Evolutionary conservation across 1,140 invertebrate genomes (phyloP).

Genomic region (Lethrus apterus): DNA sequence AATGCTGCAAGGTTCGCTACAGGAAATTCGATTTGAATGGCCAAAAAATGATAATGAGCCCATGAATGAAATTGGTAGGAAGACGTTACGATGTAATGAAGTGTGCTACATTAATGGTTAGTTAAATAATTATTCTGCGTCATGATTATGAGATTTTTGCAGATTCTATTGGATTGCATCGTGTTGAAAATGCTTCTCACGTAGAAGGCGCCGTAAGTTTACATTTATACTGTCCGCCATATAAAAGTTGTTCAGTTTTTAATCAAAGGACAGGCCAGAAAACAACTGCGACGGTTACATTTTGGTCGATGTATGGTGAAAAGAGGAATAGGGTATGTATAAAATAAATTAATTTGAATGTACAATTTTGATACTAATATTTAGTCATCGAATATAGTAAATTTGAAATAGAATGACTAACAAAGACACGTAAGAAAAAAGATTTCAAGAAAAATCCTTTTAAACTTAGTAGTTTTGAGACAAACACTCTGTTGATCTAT

Average conservation of each 20-base stretch:
- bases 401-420: conserved; percentile 5
- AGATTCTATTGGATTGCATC: conserved; percentile 91
- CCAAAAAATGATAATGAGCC: conserved; percentile 48
- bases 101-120: conserved; percentile 96
- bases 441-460: too few species aligned
- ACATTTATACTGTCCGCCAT: conserved; percentile 95
- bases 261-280: conserved; percentile 83
- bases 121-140: conserved; percentile 18
- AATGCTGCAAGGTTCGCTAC: conserved; percentile 63
- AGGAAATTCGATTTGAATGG: conserved; percentile 69
- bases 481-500: too few species aligned
- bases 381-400: too few species aligned
- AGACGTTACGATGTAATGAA: conserved; percentile 59
- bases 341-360: not conserved
- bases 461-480: too few species aligned
- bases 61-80: conserved; percentile 57
- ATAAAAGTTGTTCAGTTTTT: conserved; percentile 80
- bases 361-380: too few species aligned
- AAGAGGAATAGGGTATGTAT: conserved; percentile 45
- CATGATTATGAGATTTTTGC: conserved; percentile 19
- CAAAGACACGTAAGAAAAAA: too few species aligned
- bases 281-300: conserved; percentile 66
- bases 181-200: conserved; percentile 92
- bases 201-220: conserved; percentile 82
- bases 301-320: conserved; percentile 82